Evolutionary conservation across 2,797 vertebrate species (phyloP), one percentile per base, ranked within the genome.

Genomic region (Crenuchus spilurus): DNA sequence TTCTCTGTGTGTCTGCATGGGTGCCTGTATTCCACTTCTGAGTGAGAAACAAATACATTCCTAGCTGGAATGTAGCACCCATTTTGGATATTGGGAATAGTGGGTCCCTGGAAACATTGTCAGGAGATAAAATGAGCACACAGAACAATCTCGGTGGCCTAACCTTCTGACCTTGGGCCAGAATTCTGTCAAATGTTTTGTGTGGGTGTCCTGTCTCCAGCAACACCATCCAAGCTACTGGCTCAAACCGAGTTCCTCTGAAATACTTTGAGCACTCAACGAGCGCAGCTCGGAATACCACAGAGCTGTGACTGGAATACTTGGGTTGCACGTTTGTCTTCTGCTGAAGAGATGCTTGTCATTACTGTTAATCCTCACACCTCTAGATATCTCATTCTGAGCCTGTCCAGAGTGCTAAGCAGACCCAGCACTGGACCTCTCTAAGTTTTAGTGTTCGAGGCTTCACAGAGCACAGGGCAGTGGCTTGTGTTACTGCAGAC

Each of bases 131-230:
- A n/a, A 57, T 72, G 74, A 55, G 73, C 80, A 74, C 69, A 72
- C 68, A 49, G 76, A 80, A 81, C 63, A 66, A 83, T 61, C 48
- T 49, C 61, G 64, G 33, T 35, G 64, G 54, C 41, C 28, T 66
- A 66, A 51, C 46, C 57, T 28, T 54, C 72, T 64, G 67, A 51
- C 70, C 84, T 77, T 76, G 78, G 77, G 22, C 80, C 80, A 48
- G 76, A 87, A 90, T 89, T 90, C 75, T 87, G 84, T 89, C 91
- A 91, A 82, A 76, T 75, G 80, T 82, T 72, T 78, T 46, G 64
- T 26, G 14, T 71, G 67, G 80, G 77, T 88, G 88, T 76, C 52
- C 61, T 46, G 78, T 88, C 84, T 92, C 88, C 84, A 79, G 78
- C 70, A 76, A 89, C 91, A 90, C 90, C 89, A 87, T 89, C 82